Evolutionary conservation across 2,113 vertebrate genomes (phyloP), one percentile per base, ranked within the genome.

Genomic region (Lonchura striata): DNA sequence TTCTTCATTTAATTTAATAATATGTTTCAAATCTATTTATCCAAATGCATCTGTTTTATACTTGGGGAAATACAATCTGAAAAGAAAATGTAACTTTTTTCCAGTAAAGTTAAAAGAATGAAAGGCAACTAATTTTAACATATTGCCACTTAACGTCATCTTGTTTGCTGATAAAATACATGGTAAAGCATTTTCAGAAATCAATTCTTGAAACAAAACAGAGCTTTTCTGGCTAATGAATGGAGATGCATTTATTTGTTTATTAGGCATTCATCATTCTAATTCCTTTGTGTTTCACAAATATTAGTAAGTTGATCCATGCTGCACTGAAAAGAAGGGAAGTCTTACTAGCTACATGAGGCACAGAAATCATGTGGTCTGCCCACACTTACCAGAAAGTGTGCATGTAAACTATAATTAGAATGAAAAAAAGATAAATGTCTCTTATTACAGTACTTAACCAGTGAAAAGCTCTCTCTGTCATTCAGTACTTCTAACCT

Each of bases 71-170:
- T 94, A 77, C 46, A 92, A 78, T 78, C 71, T 90, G 88, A 92
- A 94, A 91, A 88, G 82, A 88, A 95, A 96, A 83, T n/a, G 78
- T 60, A 94, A 90, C 78, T 95, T 96, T 94, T 90, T 96, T 97
- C 95, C 93, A 93, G 88, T 88, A 96, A 95, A 96, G 92, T 94
- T 93, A 81, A 82, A 94, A 95, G 82, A 95, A 92, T 91, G 77
- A 87, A 86, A 95, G 90, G 52, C 94, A 95, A 95, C 88, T 97
- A 95, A 95, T 96, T 96, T 96, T 95, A 95, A 97, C 84, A 90
- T 95, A 96, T 96, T 96, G 95, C 95, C 93, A 94, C 95, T 96
- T 96, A 95, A 94, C 75, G 75, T 88, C 95, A 95, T 93, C 96
- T 95, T 84, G 76, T 80, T 97, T 96, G 92, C 86, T 87, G 88